phyloP scores from a whole-genome alignment of 2,113 vertebrate genomes.

The Catharus fuscescens region DNA sequence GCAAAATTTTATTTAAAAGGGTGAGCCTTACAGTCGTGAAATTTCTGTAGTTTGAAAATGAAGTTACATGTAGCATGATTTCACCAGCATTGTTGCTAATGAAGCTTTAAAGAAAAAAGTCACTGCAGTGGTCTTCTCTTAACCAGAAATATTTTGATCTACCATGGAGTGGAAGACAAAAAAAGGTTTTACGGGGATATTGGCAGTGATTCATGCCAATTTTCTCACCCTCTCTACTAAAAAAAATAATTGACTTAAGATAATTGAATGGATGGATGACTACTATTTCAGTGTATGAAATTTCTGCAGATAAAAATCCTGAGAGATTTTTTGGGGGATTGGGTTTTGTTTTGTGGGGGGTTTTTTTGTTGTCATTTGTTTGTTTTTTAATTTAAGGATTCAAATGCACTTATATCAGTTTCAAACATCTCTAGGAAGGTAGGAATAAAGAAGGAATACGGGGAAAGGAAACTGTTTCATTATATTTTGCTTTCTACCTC shows the following conservation, averaged over 20 bases:
- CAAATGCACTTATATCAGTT: neutral
- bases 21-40: no score
- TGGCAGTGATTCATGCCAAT: neutral
- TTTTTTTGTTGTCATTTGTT: accelerated
- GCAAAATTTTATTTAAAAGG: no score
- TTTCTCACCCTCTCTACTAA: neutral
- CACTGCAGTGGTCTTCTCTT: neutral
- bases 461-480: neutral
- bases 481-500: neutral
- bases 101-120: neutral
- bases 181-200: neutral
- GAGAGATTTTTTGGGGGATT: accelerated
- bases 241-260: neutral
- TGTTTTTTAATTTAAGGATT: neutral
- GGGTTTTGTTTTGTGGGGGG: neutral
- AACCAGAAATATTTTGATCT: neutral
- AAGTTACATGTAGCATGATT: neutral
- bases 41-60: neutral
- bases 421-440: neutral
- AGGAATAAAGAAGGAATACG: neutral
- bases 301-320: neutral
- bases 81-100: neutral
- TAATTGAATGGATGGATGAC: neutral
- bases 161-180: neutral
- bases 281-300: neutral